These are phyloP conservation scores for Bombus sylvicola DNA, from an alignment of 1,140 invertebrate genomes.

Conservation along the genomic window DNA sequence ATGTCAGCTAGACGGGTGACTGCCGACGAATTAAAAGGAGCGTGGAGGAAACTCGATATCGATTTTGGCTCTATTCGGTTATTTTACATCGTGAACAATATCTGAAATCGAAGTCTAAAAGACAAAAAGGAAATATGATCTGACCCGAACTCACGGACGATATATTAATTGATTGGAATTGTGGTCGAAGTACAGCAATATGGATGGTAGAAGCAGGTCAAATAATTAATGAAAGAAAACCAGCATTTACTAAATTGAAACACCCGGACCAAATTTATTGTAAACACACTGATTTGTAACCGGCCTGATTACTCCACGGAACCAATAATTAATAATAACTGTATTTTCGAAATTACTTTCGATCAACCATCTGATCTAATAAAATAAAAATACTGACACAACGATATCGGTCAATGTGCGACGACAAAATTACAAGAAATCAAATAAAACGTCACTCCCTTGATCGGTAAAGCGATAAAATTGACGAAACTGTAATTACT, in stretches of 20 bases:
- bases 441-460: neutral
- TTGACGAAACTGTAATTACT: too few species aligned
- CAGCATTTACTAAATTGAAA: neutral
- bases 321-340: neutral
- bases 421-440: neutral
- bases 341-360: neutral
- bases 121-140: neutral
- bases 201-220: too few species aligned
- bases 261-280: neutral
- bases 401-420: too few species aligned
- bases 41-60: too few species aligned
- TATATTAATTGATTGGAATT: neutral
- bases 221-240: constrained; percentile 7
- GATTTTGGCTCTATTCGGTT: neutral
- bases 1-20: neutral
- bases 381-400: neutral
- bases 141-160: neutral
- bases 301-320: neutral
- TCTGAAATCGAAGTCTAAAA: neutral
- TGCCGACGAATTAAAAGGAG: too few species aligned
- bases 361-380: neutral
- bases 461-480: too few species aligned
- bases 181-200: neutral
- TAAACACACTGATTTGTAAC: neutral
- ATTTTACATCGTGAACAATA: neutral